A percentile compares a stretch with the other conserved stretches of the same genome.
Evolutionary conservation across 2,797 vertebrate species (phyloP).

Genomic region (Sebastes nivosus): DNA sequence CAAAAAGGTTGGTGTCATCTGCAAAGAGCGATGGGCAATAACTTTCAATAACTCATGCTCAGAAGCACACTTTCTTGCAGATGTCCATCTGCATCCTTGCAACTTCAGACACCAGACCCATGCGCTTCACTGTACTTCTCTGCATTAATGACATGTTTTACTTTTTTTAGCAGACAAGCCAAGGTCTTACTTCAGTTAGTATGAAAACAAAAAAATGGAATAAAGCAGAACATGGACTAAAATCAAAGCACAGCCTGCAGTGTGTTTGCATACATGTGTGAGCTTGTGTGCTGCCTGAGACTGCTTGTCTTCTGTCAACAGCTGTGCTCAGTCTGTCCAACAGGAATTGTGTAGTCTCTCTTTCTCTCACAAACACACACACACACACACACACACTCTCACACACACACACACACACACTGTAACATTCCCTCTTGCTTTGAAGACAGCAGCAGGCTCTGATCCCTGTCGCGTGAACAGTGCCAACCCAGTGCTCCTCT

Average conservation of each 20-base stretch:
- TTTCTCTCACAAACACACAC: slow-evolving; percentile 9
- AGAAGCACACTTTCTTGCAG: neutral
- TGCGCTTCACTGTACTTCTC: neutral
- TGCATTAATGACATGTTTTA: neutral
- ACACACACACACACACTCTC: slow-evolving; percentile 26
- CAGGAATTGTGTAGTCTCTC: slow-evolving; percentile 57
- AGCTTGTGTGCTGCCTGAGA: slow-evolving; percentile 55
- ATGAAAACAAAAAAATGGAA: neutral
- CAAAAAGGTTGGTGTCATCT: too few species aligned
- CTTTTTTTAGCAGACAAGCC: slow-evolving; percentile 4
- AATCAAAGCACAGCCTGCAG: slow-evolving; percentile 58
- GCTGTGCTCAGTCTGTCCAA: slow-evolving; percentile 72
- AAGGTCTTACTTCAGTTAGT: slow-evolving; percentile 4
- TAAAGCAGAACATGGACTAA: slow-evolving; percentile 21
- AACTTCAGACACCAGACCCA: neutral
- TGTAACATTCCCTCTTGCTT: slow-evolving; percentile 61
- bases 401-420: slow-evolving; percentile 43
- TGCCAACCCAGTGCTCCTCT: slow-evolving; percentile 66
- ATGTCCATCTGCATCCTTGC: neutral
- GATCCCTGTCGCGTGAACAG: slow-evolving; percentile 68
- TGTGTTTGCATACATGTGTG: slow-evolving; percentile 61
- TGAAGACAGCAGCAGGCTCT: slow-evolving; percentile 73
- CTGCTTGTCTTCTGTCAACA: slow-evolving; percentile 74
- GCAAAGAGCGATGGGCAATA: neutral
- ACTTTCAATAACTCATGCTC: neutral